Conservation (phyloP, 2,888 invertebrate species). For the Xestobium rufovillosum region DNA sequence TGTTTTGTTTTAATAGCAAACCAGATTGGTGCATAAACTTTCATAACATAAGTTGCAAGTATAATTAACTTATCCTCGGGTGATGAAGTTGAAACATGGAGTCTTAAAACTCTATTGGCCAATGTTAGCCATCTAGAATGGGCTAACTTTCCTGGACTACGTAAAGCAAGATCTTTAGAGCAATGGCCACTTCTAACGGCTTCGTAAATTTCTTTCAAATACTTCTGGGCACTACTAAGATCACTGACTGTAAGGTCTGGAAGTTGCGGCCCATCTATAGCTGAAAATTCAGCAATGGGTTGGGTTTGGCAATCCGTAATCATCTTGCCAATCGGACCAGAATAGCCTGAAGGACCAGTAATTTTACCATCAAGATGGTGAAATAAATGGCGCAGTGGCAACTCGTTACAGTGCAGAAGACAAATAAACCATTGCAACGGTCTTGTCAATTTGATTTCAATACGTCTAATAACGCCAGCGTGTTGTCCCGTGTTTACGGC, state of each 20-base stretch:
- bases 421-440: constrained; percentile 27
- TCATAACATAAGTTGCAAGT: constrained; percentile 10
- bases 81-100: constrained; percentile 2
- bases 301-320: constrained; percentile 17
- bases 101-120: constrained; percentile 9
- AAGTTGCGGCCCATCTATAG: constrained; percentile 7
- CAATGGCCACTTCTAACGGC: constrained; percentile 9
- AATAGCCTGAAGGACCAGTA: constrained; percentile 24
- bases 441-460: constrained; percentile 21
- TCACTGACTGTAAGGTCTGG: background rate
- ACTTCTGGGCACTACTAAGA: constrained; percentile 11
- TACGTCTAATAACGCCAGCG: constrained; percentile 20
- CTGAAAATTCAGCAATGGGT: constrained; percentile 3
- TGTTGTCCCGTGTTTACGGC: constrained; percentile 23
- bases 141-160: constrained; percentile 6
- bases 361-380: constrained; percentile 23
- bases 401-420: constrained; percentile 25
- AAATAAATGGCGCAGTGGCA: constrained; percentile 27
- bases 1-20: no score
- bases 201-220: constrained; percentile 12
- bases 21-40: background rate
- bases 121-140: constrained; percentile 2
- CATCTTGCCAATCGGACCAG: constrained; percentile 26
- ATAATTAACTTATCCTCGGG: constrained; percentile 3
- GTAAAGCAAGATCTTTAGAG: constrained; percentile 8